Base-by-base conservation (phyloP, 1,140 invertebrate species). In the Eufriesea mexicana region DNA sequence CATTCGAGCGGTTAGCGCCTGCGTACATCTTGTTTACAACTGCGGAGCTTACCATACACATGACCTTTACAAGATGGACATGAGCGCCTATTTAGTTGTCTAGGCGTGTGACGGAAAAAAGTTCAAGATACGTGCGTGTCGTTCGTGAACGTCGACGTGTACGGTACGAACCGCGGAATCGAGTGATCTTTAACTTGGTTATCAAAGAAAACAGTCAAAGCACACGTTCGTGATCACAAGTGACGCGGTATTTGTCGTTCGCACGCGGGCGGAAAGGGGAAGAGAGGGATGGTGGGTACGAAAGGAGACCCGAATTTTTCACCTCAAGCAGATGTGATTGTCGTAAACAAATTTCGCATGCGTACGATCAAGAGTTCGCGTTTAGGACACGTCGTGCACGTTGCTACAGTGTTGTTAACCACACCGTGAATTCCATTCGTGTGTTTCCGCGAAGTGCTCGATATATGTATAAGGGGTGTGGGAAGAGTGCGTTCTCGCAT, bases 11-110 rank as follows among this genome's bases (percentile, higher is more conserved):
- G 89, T 91, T 87, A 74, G 91, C 92, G 92, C 91, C 90, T 94
- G 93, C 93, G 94, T 92, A 93, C 64, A 92, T 90, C 89, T 94
- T 94, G 93, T 94, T 94, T 94, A 94, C 94, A 94, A 94, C 92
- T 94, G 93, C 93, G 91, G 92, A 94, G 93, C 90, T 91, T 90
- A 90, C 89, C 89, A 90, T 90, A 94, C 93, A 94, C 93, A 94
- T 94, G 94, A 94, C 94, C 94, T 94, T 94, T 94, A 92, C 93
- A 94, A 94, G 91, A 94, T 94, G 93, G 93, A 94, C 90, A 92
- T 92, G 91, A 94, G 91, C 90, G 89, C 89, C 89, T 87, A 89
- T 90, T 90, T 89, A 72, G 85, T 73, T 82, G 73, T 74, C 77
- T 87, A 89, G 82, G 87, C 87, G 85, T 89, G 86, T 55, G 81